A percentile compares a stretch with the other conserved stretches of the same genome.
phyloP scores from a whole-genome alignment of 2,797 vertebrate species.

The Rhadinocentrus ornatus region DNA sequence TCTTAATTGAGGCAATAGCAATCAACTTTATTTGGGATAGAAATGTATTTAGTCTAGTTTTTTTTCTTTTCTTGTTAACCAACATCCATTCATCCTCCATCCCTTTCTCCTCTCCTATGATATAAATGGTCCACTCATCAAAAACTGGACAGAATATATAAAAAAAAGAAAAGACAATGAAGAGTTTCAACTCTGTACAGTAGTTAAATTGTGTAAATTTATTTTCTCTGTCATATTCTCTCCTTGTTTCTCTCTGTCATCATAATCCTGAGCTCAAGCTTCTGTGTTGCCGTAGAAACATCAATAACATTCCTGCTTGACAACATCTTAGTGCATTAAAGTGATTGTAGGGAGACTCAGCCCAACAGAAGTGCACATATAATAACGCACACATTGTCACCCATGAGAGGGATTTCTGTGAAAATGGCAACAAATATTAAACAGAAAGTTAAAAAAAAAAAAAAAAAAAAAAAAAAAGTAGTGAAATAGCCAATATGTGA shows the following conservation, averaged over 20 bases:
- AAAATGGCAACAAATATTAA: constrained; percentile 41
- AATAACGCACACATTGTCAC: constrained; percentile 30
- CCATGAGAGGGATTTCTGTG: constrained; percentile 34
- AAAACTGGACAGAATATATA: constrained; percentile 28
- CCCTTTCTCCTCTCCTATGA: constrained; percentile 3
- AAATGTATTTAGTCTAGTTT: neutral
- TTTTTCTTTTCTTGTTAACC: neutral
- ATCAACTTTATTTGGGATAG: neutral
- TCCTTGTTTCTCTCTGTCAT: constrained; percentile 55
- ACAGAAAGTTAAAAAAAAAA: neutral
- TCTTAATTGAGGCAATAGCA: constrained; percentile 9
- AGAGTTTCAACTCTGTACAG: neutral
- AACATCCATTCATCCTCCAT: neutral
- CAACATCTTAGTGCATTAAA: constrained; percentile 86
- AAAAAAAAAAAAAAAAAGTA: neutral
- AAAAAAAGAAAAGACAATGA: constrained; percentile 1
- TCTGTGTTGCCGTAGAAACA: constrained; percentile 86
- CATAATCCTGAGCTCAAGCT: constrained; percentile 83
- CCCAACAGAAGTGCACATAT: constrained; percentile 31
- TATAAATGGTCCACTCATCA: constrained; percentile 25
- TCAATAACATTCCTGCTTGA: constrained; percentile 88
- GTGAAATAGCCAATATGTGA: neutral
- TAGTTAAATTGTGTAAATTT: neutral
- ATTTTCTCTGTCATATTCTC: constrained; percentile 19
- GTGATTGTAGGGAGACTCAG: constrained; percentile 74